Evolutionary conservation across 2,113 vertebrate genomes (phyloP), one percentile per base, ranked within the genome.

Genomic region (Labrus mixtus): DNA sequence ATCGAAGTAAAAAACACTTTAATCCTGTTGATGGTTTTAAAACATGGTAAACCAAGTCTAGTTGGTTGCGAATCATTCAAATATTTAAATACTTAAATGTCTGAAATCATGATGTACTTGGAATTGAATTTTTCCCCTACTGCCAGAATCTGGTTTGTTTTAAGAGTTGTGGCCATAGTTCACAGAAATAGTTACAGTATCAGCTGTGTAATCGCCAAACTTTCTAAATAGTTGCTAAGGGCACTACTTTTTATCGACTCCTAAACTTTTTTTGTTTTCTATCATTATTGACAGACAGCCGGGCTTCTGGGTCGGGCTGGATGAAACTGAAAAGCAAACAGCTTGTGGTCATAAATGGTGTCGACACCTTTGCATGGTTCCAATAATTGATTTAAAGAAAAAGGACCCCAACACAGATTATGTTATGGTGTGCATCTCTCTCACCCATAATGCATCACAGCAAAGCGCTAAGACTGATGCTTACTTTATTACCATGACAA

Each of bases 281-380:
- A 17, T 70, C 43, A 48, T 22, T 29, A 64, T 0, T 76, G n/a
- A 79, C 22, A 20, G 73, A 77, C 33, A 5, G 45, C 19, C 4
- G 29, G 20, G 39, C 43, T 22, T 84, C 39, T 53, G 33, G 50
- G 46, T 75, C 41, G 66, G 73, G 41, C 19, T 0, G 22, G 10
- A 67, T 73, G 48, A 76, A 79, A 76, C 73, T 61, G 36, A 39
- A 46, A 69, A 48, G 29, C 46, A 46, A 53, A 39, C 15, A 78
- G 58, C 67, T 56, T 29, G 57, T 3, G 8, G 43, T 20, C 37
- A 8, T 46, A 66, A 20, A 8, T 57, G 10, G 6, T n/a, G 7
- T 25, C 41, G 33, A 64, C 53, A 61, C 17, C 36, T 61, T 54
- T 37, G 13, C 1, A 37, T 56, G 23, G 1, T 13, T 50, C 37